These are phyloP conservation scores for Dicyrtomina minuta DNA, from an alignment of 2,888 invertebrate genomes.

Conservation along the genomic window DNA sequence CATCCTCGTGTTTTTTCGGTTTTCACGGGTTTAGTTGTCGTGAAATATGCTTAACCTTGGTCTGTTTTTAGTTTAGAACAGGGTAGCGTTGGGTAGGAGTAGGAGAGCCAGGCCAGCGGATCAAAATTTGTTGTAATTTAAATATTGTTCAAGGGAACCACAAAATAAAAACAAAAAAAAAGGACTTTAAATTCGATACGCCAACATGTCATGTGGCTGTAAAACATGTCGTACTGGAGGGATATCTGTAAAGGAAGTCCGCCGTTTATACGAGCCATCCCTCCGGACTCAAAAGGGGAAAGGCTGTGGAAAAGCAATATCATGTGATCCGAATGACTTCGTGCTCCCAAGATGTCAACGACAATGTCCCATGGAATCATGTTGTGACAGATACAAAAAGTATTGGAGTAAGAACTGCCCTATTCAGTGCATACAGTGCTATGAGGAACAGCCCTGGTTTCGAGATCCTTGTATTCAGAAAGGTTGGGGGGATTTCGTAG, in stretches of 20 bases:
- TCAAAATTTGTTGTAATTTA: no score
- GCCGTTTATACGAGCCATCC: slow-evolving; percentile 42
- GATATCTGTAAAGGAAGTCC: slow-evolving; percentile 35
- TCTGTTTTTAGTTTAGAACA: no score
- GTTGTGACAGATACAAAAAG: slow-evolving; percentile 42
- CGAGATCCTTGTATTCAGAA: slow-evolving; percentile 42
- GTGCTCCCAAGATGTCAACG: slow-evolving; percentile 30
- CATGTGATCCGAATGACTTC: slow-evolving; percentile 11
- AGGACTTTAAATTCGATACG: no score
- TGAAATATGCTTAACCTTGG: no score
- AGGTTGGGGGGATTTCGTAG: slow-evolving; percentile 44
- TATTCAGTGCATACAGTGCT: slow-evolving; percentile 32
- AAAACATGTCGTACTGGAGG: slow-evolving; percentile 31
- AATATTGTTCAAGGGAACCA: no score
- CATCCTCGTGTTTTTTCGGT: no score
- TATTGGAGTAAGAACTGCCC: slow-evolving; percentile 44
- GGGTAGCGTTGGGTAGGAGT: no score
- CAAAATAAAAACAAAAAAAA: no score
- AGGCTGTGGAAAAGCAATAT: background rate
- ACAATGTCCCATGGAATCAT: slow-evolving; percentile 36
- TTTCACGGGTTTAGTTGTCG: no score
- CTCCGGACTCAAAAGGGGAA: background rate
- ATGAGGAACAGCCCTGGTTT: slow-evolving; percentile 50
- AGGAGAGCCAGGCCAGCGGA: no score
- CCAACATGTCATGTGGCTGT: no score